Conservation (phyloP, 2,888 invertebrate species). For the Mythimna lalbum region DNA sequence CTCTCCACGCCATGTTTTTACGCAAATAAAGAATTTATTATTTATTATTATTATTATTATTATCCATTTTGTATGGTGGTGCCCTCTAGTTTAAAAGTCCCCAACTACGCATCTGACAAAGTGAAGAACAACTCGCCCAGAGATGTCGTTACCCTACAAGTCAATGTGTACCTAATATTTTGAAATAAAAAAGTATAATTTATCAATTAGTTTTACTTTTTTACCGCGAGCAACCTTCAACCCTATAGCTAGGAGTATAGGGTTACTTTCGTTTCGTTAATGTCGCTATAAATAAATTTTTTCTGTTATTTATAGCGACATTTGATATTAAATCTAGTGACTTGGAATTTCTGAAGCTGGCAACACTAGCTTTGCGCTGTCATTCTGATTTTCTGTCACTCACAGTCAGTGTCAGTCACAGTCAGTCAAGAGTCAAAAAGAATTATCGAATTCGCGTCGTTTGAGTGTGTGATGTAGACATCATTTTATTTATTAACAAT, state of each 20-base stretch:
- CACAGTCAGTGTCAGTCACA: background rate
- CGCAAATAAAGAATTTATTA: no score
- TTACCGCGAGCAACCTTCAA: no score
- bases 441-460: background rate
- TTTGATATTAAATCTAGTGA: no score
- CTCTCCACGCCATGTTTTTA: no score
- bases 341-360: background rate
- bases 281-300: no score
- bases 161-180: background rate
- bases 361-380: background rate
- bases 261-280: no score
- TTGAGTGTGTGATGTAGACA: background rate
- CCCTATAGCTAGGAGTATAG: no score
- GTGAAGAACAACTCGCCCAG: background rate
- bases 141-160: constrained; percentile 28
- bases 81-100: constrained; percentile 28
- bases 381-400: background rate
- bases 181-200: background rate
- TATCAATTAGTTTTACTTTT: no score
- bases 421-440: background rate
- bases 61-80: constrained; percentile 15
- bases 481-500: background rate
- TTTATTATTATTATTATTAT: no score
- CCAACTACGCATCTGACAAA: background rate
- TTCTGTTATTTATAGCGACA: no score